Evolutionary conservation across 2,113 vertebrate genomes (phyloP).

Genomic region (Cephalopholis sonnerati): DNA sequence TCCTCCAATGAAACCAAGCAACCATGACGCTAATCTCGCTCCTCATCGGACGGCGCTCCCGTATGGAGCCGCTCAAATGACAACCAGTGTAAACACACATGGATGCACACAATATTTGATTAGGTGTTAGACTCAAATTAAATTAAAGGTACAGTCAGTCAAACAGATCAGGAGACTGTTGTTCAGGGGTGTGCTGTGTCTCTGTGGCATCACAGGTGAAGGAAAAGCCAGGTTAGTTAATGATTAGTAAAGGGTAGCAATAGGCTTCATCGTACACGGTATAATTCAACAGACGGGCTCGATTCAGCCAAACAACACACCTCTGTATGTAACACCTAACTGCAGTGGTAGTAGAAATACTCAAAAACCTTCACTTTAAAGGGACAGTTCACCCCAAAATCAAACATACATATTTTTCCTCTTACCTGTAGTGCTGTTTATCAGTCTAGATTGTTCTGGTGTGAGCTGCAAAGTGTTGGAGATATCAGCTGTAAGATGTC

Average conservation of each 20-base stretch:
- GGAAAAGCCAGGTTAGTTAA: not conserved
- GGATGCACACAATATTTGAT: not conserved
- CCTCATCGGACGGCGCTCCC: conserved; percentile 22
- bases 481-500: too few relatives aligned
- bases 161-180: not conserved
- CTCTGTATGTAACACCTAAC: not conserved
- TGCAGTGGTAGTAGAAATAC: not conserved
- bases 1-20: conserved; percentile 40
- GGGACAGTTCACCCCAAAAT: too few relatives aligned
- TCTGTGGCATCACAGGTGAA: not conserved
- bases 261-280: not conserved
- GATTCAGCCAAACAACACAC: not conserved
- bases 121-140: conserved; percentile 9
- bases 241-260: not conserved
- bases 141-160: not conserved
- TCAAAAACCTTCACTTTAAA: too few relatives aligned
- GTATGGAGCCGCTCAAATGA: conserved; percentile 25
- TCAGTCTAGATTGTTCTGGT: too few relatives aligned
- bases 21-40: conserved; percentile 47
- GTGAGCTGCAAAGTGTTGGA: too few relatives aligned
- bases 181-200: not conserved
- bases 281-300: not conserved
- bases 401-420: too few relatives aligned
- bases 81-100: conserved; percentile 44
- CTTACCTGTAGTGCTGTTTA: too few relatives aligned